These are phyloP conservation scores for Tenodera sinensis DNA, from an alignment of 2,888 invertebrate species.

Conservation along the genomic window DNA sequence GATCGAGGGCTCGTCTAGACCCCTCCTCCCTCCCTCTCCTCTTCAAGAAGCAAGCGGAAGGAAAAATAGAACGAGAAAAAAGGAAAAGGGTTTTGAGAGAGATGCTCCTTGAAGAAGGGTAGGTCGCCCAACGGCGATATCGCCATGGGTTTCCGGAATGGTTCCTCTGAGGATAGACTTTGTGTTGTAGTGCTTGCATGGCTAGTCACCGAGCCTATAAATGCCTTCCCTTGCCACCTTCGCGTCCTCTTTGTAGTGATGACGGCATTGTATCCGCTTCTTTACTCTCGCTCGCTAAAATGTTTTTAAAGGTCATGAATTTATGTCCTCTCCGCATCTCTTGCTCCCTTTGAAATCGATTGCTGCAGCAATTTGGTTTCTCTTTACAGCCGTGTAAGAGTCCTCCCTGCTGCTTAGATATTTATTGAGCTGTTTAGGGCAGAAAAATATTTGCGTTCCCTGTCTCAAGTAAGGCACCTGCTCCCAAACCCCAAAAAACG, in stretches of 20 bases:
- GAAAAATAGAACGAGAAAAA: no score
- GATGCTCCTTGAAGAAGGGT: not conserved
- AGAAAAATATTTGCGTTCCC: not conserved
- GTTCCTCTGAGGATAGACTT: constrained; percentile 3
- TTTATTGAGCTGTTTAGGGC: not conserved
- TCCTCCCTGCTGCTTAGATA: not conserved
- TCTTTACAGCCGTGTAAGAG: not conserved
- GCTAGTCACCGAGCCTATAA: constrained; percentile 10
- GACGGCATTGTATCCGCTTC: not conserved
- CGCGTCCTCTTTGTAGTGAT: not conserved
- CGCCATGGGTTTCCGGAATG: not conserved
- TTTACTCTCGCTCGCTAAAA: not conserved
- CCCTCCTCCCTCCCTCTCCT: not conserved
- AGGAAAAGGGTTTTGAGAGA: not conserved
- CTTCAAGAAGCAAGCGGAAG: not conserved
- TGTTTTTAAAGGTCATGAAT: not conserved
- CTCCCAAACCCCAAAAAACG: not conserved
- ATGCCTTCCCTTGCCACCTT: not conserved
- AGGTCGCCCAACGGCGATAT: not conserved
- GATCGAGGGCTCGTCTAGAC: not conserved
- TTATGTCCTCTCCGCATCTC: not conserved
- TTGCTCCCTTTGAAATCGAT: not conserved
- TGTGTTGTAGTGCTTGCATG: not conserved
- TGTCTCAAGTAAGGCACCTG: not conserved
- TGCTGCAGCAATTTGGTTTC: not conserved